Conservation (phyloP, 2,113 vertebrate species). For the Forbesichthys papilliferus region DNA sequence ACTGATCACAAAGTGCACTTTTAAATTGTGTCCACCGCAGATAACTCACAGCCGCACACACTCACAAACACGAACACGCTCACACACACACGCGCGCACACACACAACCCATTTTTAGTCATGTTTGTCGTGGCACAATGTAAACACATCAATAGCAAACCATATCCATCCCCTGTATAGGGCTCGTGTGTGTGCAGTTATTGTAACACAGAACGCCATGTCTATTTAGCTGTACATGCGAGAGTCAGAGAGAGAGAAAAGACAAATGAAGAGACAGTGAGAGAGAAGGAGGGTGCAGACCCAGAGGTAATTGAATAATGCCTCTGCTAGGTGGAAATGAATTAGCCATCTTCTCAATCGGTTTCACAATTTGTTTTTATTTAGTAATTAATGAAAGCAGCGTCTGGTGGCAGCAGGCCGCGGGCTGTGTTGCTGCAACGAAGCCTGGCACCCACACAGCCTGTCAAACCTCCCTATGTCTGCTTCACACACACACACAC, state of each 20-base stretch:
- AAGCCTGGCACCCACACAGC: slow-evolving; percentile 41
- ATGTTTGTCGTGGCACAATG: slow-evolving; percentile 12
- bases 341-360: slow-evolving; percentile 81
- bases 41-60: slow-evolving; percentile 36
- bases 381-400: slow-evolving; percentile 82
- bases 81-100: background rate
- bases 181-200: slow-evolving; percentile 19
- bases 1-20: slow-evolving; percentile 47
- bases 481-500: slow-evolving; percentile 40
- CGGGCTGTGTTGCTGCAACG: slow-evolving; percentile 61
- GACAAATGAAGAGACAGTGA: slow-evolving; percentile 49
- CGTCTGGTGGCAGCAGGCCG: slow-evolving; percentile 68
- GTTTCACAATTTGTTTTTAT: slow-evolving; percentile 84
- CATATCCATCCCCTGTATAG: background rate
- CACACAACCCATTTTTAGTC: background rate
- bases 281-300: slow-evolving; percentile 46
- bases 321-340: slow-evolving; percentile 78
- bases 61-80: slow-evolving; percentile 7
- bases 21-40: slow-evolving; percentile 26
- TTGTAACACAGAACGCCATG: slow-evolving; percentile 12
- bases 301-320: slow-evolving; percentile 77
- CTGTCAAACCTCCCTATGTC: slow-evolving; percentile 62
- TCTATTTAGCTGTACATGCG: slow-evolving; percentile 32
- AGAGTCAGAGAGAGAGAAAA: slow-evolving; percentile 32
- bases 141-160: slow-evolving; percentile 14